Percentiles rank a stretch among this genome's conserved stretches.
phyloP scores from a whole-genome alignment of 2,888 invertebrate genomes.

The Chromoteleia sp. region DNA sequence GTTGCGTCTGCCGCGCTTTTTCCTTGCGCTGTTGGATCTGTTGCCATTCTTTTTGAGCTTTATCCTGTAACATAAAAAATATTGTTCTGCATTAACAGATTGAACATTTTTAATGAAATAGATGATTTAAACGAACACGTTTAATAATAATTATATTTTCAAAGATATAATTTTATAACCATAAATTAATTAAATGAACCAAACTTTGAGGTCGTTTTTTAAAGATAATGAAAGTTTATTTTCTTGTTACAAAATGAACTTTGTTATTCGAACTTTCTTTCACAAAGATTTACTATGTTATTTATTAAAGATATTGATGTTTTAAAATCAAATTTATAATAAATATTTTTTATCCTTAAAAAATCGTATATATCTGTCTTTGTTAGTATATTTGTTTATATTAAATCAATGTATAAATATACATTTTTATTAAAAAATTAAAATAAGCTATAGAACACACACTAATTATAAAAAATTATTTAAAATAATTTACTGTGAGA shows the following conservation, averaged over 20 bases:
- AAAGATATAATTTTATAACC: too few species aligned
- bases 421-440: too few species aligned
- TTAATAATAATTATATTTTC: too few species aligned
- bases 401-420: too few species aligned
- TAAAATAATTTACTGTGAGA: too few species aligned
- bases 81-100: background rate
- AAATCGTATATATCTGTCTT: too few species aligned
- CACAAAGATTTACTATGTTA: background rate
- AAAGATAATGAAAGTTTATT: background rate
- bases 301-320: slow-evolving; percentile 1
- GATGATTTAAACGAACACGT: too few species aligned
- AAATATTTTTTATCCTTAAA: too few species aligned
- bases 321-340: background rate
- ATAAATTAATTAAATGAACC: background rate
- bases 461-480: too few species aligned
- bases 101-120: background rate
- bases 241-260: background rate
- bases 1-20: slow-evolving; percentile 86
- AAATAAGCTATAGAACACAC: too few species aligned
- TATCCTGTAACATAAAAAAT: slow-evolving; percentile 55
- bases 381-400: too few species aligned
- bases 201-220: background rate
- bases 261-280: background rate
- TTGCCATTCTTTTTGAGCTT: slow-evolving; percentile 87
- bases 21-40: slow-evolving; percentile 87